Base-by-base conservation (phyloP, 2,888 invertebrate species). In the Drepanosiphum platanoidis region DNA sequence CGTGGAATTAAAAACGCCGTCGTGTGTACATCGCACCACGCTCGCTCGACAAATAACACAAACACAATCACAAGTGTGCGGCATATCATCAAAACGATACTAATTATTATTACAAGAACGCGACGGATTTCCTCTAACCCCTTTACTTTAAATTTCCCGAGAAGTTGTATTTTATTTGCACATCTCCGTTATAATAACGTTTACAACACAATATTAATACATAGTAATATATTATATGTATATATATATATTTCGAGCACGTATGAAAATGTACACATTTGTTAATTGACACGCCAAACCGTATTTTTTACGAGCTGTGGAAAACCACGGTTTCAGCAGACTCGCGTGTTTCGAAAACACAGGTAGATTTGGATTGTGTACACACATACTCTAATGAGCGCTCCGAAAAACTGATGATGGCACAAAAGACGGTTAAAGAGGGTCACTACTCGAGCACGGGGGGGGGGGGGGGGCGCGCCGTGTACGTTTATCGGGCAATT, bases 341-440 rank as follows among this genome's bases (percentile, higher is more conserved):
- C 61, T 77, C 61, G 32, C 30, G 77, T 64, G 36, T 77, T 77
- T 77, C 27, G 58, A 36, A 36, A 75, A 75, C 58, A n/a, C 75
- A 52, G 75, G 27, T 36, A 36, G 58, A 15, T 61, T 75, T 22
- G 58, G 52, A 61, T 61, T 75, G 58, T 75, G 75, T 75, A 75
- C 58, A 36, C 18, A 32, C 27, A 32, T 52, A 74, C 52, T 52
- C 58, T 75, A 75, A 75, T 75, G 58, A 75, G 58, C 52, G 36
- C 36, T 58, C 75, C 58, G 27, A 75, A 75, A 75, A 75, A 58
- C 58, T 75, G 75, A 75, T 75, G 75, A 75, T 61, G 9, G 7
- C 13, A 34, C 52, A 52, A 46, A 75, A 34, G 27, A 52, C 27
- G n/a, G n/a, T n/a, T n/a, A 18, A 52, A 52, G 52, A 52, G 52